Evolutionary conservation across 2,888 invertebrate species (phyloP).

Genomic region (Nemurella pictetii): DNA sequence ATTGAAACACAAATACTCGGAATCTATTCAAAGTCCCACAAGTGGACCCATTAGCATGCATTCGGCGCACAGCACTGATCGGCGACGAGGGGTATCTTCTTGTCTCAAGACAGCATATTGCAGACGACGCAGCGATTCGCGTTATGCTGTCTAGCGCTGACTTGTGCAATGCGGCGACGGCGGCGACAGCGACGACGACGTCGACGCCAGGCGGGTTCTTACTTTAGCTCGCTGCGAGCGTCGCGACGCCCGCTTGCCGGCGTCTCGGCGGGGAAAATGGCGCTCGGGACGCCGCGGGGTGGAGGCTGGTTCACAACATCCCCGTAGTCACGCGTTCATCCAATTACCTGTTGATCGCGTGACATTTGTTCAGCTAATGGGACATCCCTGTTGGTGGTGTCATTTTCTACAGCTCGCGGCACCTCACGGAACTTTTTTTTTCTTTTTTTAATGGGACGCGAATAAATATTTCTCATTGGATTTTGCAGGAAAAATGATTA

Average conservation of each 20-base stretch:
- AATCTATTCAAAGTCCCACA: background rate
- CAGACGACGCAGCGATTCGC: background rate
- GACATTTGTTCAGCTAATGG: background rate
- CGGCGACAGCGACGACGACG: background rate
- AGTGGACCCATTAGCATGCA: background rate
- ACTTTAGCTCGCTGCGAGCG: slow-evolving; percentile 12
- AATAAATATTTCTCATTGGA: no score
- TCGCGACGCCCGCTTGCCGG: slow-evolving; percentile 12
- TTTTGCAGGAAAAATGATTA: no score
- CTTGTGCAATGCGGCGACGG: background rate
- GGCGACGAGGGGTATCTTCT: background rate
- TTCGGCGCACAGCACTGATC: background rate
- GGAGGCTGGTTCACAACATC: background rate
- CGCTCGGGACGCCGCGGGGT: slow-evolving; percentile 14
- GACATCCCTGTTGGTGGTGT: background rate
- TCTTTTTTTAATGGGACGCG: no score
- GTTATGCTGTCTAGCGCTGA: background rate
- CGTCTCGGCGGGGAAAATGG: slow-evolving; percentile 25
- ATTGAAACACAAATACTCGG: background rate
- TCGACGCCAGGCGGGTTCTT: slow-evolving; percentile 10
- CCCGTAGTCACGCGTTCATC: background rate
- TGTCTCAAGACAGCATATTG: background rate
- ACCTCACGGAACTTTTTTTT: background rate
- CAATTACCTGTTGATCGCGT: background rate
- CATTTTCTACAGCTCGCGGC: background rate